Percentiles rank a stretch among this genome's conserved stretches.
These are phyloP conservation scores for Pyralis farinalis DNA, from an alignment of 2,888 invertebrate species.

Conservation along the genomic window DNA sequence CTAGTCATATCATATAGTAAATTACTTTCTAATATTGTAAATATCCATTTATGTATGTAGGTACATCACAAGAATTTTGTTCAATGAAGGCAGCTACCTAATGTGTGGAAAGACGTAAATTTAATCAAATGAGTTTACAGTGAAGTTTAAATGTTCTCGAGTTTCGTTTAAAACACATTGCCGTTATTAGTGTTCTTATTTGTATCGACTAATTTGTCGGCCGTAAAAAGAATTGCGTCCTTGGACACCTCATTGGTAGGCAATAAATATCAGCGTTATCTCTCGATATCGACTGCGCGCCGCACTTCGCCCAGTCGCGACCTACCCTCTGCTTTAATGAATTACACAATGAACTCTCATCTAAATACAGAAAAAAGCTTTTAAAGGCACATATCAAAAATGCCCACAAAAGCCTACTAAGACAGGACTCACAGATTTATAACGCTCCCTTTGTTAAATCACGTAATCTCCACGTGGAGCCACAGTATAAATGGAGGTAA, in stretches of 20 bases:
- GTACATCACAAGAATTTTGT: too few relatives aligned
- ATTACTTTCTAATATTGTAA: too few relatives aligned
- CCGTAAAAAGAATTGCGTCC: constrained; percentile 65
- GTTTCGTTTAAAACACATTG: constrained; percentile 7
- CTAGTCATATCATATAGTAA: too few relatives aligned
- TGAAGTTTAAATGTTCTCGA: too few relatives aligned
- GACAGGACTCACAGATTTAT: constrained; percentile 78
- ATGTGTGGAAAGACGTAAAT: too few relatives aligned
- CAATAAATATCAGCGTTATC: constrained; percentile 73
- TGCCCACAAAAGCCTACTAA: constrained; percentile 80
- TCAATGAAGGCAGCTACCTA: too few relatives aligned
- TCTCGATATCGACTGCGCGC: constrained; percentile 72
- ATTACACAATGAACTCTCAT: constrained; percentile 81
- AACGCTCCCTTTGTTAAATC: constrained; percentile 77
- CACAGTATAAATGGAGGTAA: constrained; percentile 77
- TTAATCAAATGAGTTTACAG: too few relatives aligned
- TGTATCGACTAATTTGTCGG: constrained; percentile 64
- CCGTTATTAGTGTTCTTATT: constrained; percentile 46
- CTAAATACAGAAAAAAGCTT: constrained; percentile 82
- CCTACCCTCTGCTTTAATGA: constrained; percentile 75
- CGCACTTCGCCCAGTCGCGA: constrained; percentile 58
- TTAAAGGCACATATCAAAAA: constrained; percentile 82
- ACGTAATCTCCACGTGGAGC: constrained; percentile 80
- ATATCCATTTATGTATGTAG: too few relatives aligned
- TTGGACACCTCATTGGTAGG: constrained; percentile 68